Conservation (phyloP, 2,797 vertebrate species). For the Micromesistius poutassou region DNA sequence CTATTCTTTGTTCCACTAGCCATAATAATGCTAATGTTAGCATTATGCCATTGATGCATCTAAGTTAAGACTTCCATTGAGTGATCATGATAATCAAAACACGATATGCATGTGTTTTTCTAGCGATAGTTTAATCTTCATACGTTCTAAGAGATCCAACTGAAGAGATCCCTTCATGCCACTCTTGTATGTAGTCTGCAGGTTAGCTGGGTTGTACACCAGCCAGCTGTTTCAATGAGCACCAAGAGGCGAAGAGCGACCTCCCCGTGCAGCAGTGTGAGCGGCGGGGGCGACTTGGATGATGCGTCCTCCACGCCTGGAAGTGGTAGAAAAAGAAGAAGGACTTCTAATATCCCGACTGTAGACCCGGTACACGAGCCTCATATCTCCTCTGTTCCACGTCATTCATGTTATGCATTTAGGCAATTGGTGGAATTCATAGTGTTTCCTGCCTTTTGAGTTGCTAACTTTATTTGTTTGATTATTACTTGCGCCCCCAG, state of each 20-base stretch:
- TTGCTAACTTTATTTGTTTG: not conserved
- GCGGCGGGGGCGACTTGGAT: conserved; percentile 90
- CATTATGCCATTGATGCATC: not conserved
- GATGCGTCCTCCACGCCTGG: conserved; percentile 85
- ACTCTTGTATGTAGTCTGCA: not conserved
- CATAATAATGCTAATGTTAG: conserved; percentile 22
- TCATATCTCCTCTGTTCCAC: not conserved
- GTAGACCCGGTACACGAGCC: conserved; percentile 85
- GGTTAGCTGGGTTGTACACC: not conserved
- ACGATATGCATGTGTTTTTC: not conserved
- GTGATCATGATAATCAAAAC: not conserved
- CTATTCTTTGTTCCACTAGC: conserved; percentile 60
- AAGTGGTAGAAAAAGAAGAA: conserved; percentile 87
- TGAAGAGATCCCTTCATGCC: not conserved
- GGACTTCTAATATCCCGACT: conserved; percentile 82
- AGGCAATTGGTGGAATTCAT: no score
- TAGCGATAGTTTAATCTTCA: not conserved
- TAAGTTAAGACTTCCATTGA: not conserved
- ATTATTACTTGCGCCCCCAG: conserved; percentile 57
- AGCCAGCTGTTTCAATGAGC: conserved; percentile 78
- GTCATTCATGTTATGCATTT: not conserved
- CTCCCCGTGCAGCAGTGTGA: conserved; percentile 93
- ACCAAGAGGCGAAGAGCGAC: conserved; percentile 95
- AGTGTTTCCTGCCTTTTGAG: not conserved
- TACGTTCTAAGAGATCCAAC: not conserved